Conservation (phyloP, 2,797 vertebrate genomes). For the Alauda arvensis region DNA sequence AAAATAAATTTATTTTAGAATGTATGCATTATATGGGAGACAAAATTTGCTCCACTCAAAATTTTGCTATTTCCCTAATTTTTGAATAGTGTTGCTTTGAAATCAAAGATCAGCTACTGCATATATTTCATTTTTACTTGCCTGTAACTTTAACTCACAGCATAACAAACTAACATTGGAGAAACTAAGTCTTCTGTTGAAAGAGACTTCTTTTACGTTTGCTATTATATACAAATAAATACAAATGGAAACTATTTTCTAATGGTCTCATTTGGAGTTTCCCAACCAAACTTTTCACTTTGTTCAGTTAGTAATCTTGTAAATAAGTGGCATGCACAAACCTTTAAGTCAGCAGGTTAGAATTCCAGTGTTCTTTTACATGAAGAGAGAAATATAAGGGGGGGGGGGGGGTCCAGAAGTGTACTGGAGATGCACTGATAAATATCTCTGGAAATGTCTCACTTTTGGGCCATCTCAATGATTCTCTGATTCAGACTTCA, state of each 20-base stretch:
- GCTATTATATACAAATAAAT: not conserved
- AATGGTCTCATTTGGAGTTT: not conserved
- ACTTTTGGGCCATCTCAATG: not conserved
- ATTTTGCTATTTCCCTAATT: not conserved
- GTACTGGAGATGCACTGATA: not conserved
- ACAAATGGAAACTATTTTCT: not conserved
- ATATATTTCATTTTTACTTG: not conserved
- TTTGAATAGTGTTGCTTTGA: not conserved
- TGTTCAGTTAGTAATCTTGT: not conserved
- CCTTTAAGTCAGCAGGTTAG: not conserved
- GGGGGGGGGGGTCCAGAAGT: not conserved
- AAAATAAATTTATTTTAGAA: not conserved
- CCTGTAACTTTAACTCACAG: not conserved
- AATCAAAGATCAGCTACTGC: not conserved
- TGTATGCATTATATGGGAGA: not conserved
- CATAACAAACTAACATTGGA: not conserved
- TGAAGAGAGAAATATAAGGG: not conserved
- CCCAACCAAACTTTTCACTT: not conserved
- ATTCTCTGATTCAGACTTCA: not conserved
- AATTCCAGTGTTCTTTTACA: not conserved
- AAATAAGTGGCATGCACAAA: not conserved
- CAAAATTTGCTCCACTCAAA: fast-evolving
- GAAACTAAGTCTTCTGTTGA: not conserved
- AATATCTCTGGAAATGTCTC: not conserved
- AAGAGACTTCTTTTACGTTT: not conserved